Percentiles rank a stretch among this genome's conserved stretches.
These are phyloP conservation scores for Cephus pygmeus DNA, from an alignment of 2,888 invertebrate genomes.

Conservation along the genomic window DNA sequence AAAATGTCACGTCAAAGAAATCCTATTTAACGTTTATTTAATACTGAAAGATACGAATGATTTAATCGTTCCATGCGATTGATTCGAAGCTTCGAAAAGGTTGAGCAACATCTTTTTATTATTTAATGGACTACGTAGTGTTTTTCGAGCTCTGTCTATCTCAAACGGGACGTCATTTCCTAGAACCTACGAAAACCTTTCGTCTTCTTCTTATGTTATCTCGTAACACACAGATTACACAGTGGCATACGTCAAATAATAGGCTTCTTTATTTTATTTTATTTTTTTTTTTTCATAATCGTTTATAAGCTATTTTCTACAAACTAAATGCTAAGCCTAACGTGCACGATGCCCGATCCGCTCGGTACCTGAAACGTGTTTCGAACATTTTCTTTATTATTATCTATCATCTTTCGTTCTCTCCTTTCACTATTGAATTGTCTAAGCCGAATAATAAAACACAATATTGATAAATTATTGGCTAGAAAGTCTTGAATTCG, in stretches of 20 bases:
- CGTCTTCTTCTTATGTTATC: conserved; percentile 33
- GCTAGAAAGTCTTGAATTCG: background rate
- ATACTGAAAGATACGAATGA: background rate
- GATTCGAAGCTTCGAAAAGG: background rate
- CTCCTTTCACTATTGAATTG: conserved; percentile 6
- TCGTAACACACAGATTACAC: conserved; percentile 55
- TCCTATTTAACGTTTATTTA: background rate
- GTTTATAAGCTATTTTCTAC: conserved; percentile 47
- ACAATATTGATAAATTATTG: background rate
- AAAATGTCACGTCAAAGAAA: background rate
- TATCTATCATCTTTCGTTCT: conserved; percentile 6
- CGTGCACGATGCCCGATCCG: conserved; percentile 39
- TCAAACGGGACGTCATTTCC: conserved; percentile 22
- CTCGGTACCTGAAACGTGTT: conserved; percentile 20
- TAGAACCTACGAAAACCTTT: conserved; percentile 20
- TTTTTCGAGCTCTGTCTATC: conserved; percentile 12
- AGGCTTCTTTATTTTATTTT: conserved; percentile 45
- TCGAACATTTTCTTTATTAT: background rate
- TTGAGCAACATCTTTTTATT: background rate
- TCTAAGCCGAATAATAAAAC: conserved; percentile 13
- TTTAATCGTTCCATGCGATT: background rate
- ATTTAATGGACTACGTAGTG: background rate
- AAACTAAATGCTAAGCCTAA: conserved; percentile 51
- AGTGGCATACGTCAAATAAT: conserved; percentile 54
- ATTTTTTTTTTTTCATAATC: conserved; percentile 21